phyloP scores from a whole-genome alignment of 1,140 invertebrate genomes.

The Anastrepha ludens region DNA sequence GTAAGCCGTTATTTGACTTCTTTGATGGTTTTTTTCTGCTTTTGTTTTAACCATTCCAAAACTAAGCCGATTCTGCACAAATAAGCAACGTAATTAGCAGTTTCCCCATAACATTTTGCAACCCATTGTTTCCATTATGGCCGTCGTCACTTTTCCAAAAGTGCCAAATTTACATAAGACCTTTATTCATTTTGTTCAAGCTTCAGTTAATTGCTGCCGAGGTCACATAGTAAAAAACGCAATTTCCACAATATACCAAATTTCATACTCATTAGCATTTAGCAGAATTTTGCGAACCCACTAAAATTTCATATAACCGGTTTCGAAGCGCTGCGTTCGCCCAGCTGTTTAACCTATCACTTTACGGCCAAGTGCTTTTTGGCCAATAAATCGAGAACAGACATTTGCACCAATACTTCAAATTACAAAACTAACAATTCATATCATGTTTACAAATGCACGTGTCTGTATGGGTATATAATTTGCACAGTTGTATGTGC shows the following conservation, averaged over 20 bases:
- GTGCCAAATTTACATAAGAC: not conserved
- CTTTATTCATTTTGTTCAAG: not conserved
- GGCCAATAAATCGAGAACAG: not conserved
- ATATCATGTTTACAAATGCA: not conserved
- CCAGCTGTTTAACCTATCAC: slow-evolving; percentile 29
- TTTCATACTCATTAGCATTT: no score
- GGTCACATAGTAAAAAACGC: not conserved
- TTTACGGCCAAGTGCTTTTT: slow-evolving; percentile 33
- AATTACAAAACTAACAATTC: not conserved
- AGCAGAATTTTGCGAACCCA: slow-evolving; percentile 5
- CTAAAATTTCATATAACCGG: slow-evolving; percentile 30
- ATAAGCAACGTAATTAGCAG: not conserved
- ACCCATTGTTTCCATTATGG: not conserved
- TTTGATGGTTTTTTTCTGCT: no score
- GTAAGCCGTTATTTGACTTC: no score
- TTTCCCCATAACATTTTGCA: not conserved
- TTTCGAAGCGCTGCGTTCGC: not conserved
- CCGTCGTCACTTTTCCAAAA: not conserved
- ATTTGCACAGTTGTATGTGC: not conserved
- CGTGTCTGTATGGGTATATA: not conserved
- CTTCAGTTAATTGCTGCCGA: slow-evolving; percentile 20
- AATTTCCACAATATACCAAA: no score
- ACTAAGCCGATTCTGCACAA: no score
- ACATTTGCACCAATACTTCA: not conserved
- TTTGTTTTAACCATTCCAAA: no score